phyloP scores from a whole-genome alignment of 2,888 invertebrate species.

The Gasteruption jaculator region DNA sequence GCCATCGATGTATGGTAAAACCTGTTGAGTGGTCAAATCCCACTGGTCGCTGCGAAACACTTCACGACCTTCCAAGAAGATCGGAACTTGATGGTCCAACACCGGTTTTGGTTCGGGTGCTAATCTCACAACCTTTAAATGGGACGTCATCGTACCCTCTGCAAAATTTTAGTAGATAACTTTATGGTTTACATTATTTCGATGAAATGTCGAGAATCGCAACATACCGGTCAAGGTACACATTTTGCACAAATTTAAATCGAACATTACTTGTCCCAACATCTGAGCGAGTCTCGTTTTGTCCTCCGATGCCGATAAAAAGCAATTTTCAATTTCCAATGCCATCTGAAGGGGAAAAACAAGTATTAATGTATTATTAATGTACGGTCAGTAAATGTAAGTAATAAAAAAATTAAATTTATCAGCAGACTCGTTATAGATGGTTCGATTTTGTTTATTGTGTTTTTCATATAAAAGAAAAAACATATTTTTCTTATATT shows the following conservation, averaged over 20 bases:
- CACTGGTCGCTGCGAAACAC: slow-evolving; percentile 71
- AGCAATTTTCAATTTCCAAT: slow-evolving; percentile 81
- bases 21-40: slow-evolving; percentile 93
- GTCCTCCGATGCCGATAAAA: slow-evolving; percentile 69
- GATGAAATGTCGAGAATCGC: slow-evolving; percentile 16
- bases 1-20: slow-evolving; percentile 85
- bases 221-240: slow-evolving; percentile 67
- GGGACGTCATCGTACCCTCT: slow-evolving; percentile 85
- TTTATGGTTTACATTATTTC: slow-evolving; percentile 3
- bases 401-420: no score
- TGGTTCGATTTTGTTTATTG: no score
- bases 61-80: slow-evolving; percentile 67
- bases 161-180: slow-evolving; percentile 10
- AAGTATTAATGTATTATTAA: slow-evolving; percentile 1
- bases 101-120: slow-evolving; percentile 78
- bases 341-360: slow-evolving; percentile 57
- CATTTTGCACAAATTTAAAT: slow-evolving; percentile 75
- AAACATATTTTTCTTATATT: no score
- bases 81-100: slow-evolving; percentile 86
- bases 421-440: no score
- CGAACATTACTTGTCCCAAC: slow-evolving; percentile 72
- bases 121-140: slow-evolving; percentile 81
- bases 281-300: slow-evolving; percentile 70
- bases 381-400: no score
- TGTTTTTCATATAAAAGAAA: no score